These are phyloP conservation scores for Antigone vipio DNA, from an alignment of 2,113 vertebrate species.

Conservation along the genomic window DNA sequence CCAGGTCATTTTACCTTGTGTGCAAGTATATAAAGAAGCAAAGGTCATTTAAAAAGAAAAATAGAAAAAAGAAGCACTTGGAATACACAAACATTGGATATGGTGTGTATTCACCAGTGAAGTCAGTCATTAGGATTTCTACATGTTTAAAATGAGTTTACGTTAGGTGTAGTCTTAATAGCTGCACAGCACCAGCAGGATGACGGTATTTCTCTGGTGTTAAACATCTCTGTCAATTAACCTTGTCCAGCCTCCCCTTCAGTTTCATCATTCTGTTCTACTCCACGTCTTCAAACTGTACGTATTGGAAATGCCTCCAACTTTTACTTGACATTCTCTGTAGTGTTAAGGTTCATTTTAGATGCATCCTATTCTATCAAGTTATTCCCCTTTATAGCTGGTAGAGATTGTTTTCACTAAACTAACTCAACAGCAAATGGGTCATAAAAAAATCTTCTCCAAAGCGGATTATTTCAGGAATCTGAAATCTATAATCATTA, in stretches of 20 bases:
- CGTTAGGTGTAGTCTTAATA: neutral
- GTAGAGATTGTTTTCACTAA: neutral
- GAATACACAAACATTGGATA: neutral
- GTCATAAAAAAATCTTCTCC: neutral
- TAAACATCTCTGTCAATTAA: neutral
- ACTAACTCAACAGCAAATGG: neutral
- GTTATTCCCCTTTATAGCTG: neutral
- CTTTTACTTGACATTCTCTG: neutral
- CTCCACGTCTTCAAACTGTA: neutral
- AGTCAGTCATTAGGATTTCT: neutral
- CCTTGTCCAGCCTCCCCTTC: neutral
- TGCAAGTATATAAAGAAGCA: neutral
- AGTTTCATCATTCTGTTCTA: neutral
- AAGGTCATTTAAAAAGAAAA: neutral
- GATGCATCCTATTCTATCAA: neutral
- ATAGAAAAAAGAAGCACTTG: accelerated
- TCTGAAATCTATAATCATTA: neutral
- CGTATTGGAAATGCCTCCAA: neutral
- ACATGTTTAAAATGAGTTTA: neutral
- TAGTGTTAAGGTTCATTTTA: neutral
- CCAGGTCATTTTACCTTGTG: neutral
- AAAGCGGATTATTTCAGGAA: neutral
- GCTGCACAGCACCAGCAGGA: neutral
- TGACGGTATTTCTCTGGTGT: neutral
- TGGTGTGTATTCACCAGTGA: neutral